Percentiles rank a stretch among this genome's conserved stretches.
Conservation (phyloP, 2,113 vertebrate species). For the Lynx canadensis region DNA sequence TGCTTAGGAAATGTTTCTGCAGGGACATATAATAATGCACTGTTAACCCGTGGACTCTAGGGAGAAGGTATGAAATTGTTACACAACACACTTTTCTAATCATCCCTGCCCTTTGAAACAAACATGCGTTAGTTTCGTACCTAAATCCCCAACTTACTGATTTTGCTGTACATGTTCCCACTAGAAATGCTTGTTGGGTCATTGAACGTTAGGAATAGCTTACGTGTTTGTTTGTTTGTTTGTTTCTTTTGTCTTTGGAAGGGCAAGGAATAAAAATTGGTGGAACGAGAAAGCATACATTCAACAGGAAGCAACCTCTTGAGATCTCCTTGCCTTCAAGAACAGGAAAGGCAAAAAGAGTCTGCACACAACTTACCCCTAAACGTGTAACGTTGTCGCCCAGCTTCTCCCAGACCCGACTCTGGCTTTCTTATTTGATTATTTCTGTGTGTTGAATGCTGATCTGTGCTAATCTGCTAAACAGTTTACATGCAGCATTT, state of each 20-base stretch:
- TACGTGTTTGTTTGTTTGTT: too few species aligned
- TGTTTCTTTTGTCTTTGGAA: neutral
- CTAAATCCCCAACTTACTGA: neutral
- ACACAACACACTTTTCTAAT: neutral
- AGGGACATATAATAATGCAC: neutral
- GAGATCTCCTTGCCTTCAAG: neutral
- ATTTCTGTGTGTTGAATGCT: neutral
- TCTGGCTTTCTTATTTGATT: neutral
- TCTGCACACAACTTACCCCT: neutral
- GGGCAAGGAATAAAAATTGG: neutral
- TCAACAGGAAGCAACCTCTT: neutral
- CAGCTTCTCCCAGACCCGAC: neutral
- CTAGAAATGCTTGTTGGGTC: neutral
- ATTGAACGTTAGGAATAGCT: neutral
- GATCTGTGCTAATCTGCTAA: neutral
- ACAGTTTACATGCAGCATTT: neutral
- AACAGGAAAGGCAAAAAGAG: neutral
- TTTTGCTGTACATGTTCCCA: neutral
- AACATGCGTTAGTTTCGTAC: neutral
- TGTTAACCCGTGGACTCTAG: neutral
- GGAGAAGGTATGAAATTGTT: neutral
- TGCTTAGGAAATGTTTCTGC: neutral
- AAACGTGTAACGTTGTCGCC: fast-evolving
- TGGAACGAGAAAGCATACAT: neutral
- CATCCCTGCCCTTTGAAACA: neutral